Percentiles rank a stretch among this genome's conserved stretches.
Evolutionary conservation across 2,888 invertebrate species (phyloP).

Genomic region (Calliphora vomitoria): DNA sequence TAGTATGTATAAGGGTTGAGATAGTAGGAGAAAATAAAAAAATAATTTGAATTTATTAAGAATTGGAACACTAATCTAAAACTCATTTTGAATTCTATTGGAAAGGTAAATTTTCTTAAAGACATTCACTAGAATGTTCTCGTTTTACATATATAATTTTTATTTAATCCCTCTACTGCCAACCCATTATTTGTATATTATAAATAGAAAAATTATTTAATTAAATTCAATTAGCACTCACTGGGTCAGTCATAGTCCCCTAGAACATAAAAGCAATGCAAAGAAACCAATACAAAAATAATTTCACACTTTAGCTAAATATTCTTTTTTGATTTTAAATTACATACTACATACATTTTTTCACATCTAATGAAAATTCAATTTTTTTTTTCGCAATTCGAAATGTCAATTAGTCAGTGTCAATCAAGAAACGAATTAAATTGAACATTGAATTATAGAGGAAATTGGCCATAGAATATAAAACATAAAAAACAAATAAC

Average conservation of each 20-base stretch:
- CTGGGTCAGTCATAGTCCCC: not conserved
- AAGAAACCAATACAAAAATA: not conserved
- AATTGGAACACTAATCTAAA: too few relatives aligned
- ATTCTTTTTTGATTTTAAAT: constrained; percentile 2
- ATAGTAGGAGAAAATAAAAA: too few relatives aligned
- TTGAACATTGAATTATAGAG: constrained; percentile 29
- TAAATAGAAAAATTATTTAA: not conserved
- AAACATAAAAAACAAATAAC: not conserved
- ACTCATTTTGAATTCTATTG: too few relatives aligned
- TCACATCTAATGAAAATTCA: not conserved
- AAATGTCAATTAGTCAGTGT: constrained; percentile 49
- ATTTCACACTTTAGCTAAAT: not conserved
- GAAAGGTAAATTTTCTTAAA: too few relatives aligned
- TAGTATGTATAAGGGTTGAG: not conserved
- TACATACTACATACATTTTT: constrained; percentile 6
- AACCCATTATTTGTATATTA: not conserved
- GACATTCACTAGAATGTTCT: too few relatives aligned
- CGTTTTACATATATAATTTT: too few relatives aligned
- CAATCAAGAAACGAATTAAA: constrained; percentile 42
- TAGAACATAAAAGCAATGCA: not conserved
- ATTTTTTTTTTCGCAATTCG: constrained; percentile 21
- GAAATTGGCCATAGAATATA: constrained; percentile 12
- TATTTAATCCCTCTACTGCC: not conserved
- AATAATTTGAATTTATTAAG: too few relatives aligned
- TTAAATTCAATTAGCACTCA: constrained; percentile 5